A percentile compares a stretch with the other conserved stretches of the same genome.
phyloP scores from a whole-genome alignment of 2,113 vertebrate species.

The Clarias batrachus region DNA sequence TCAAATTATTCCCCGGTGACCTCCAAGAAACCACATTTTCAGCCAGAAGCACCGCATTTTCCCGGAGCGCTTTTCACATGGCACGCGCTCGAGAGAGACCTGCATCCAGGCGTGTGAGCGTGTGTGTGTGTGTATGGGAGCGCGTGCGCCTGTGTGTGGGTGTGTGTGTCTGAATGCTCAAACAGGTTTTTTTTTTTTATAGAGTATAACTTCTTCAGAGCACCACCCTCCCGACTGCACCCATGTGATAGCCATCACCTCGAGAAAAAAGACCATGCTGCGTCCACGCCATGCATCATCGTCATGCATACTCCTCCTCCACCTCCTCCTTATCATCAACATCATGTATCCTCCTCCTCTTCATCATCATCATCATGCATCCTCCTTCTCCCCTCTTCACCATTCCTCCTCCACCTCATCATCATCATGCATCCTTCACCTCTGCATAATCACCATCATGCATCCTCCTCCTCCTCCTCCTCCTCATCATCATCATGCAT shows the following conservation, averaged over 20 bases:
- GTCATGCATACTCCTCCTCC: too few relatives aligned
- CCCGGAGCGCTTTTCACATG: background rate
- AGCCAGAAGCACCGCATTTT: constrained; percentile 10
- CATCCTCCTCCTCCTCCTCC: too few relatives aligned
- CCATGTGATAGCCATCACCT: constrained; percentile 25
- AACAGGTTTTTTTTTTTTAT: constrained; percentile 14
- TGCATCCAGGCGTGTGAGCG: background rate
- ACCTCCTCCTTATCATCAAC: too few relatives aligned
- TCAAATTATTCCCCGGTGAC: constrained; percentile 25
- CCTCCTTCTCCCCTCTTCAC: too few relatives aligned
- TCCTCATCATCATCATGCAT: too few relatives aligned
- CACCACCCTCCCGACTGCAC: constrained; percentile 45
- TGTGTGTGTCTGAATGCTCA: background rate
- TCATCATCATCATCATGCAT: too few relatives aligned
- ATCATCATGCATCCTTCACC: background rate
- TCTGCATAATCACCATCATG: too few relatives aligned
- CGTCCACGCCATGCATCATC: background rate
- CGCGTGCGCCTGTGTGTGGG: background rate
- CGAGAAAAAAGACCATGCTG: background rate
- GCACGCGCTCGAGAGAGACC: background rate
- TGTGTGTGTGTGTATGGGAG: background rate
- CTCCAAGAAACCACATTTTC: background rate
- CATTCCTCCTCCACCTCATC: background rate
- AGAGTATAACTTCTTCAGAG: constrained; percentile 7
- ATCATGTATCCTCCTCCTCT: too few relatives aligned